Evolutionary conservation across 2,113 vertebrate species (phyloP), one percentile per base, ranked within the genome.

Genomic region (Panurus biarmicus): DNA sequence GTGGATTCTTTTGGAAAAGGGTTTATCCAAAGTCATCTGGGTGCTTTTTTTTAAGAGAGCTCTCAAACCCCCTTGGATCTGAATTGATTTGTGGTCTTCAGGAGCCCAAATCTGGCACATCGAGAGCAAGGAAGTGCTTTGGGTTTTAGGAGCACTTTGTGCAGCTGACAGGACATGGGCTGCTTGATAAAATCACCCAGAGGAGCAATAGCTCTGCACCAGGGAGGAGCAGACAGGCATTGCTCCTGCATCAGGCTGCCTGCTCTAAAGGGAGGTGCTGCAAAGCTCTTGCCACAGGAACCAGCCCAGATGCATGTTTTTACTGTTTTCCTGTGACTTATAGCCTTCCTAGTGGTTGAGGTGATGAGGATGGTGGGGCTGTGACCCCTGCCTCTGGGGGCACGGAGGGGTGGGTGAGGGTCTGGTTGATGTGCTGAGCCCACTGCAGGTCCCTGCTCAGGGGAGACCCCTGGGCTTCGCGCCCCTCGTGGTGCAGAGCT

Each of bases 401-500:
- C 29, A 44, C 7, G 0, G 45, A n/a, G 35, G 14, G 31, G 2
- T 1, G 3, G 2, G 2, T 16, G 53, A 0, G 6, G 35, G 44
- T 72, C 28, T 54, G 60, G 20, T 6, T 67, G 56, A 10, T 66
- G 61, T 19, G 25, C 40, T 17, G 54, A 94, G 33, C 23, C 4
- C 60, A 9, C 26, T 11, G 11, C 7, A 6, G 36, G 23, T 64
- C 50, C 48, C 25, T 73, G 26, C 22, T 45, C 3, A 19, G 3
- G 29, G 33, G 2, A 4, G 5, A 12, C 21, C 26, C 50, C 40
- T 14, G 22, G 19, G 12, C 33, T 89, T 31, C 0, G 3, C 16
- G 26, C 2, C 7, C 2, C n/a, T 14, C 2, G 0, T 4, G 38
- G 31, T 13, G 13, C 1, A 0, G 44, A 64, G 28, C 40, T 40